Percentiles rank a stretch among this genome's conserved stretches.
phyloP scores from a whole-genome alignment of 2,888 invertebrate species.

The Diplolepis rosae region DNA sequence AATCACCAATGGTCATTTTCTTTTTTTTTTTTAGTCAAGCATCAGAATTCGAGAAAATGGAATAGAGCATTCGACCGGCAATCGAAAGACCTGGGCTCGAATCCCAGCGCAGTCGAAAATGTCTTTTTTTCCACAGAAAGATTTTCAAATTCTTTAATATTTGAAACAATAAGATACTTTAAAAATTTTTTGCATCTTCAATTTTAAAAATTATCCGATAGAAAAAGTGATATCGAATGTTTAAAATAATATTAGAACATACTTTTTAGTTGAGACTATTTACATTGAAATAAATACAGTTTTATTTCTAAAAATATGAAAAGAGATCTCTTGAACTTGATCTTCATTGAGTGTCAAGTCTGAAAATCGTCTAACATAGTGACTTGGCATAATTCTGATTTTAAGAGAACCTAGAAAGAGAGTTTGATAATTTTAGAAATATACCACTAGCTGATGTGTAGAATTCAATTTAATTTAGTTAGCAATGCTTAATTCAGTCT shows the following conservation, averaged over 20 bases:
- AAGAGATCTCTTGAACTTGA: constrained; percentile 8
- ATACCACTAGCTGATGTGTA: background rate
- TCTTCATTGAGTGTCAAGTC: background rate
- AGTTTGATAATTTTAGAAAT: constrained; percentile 5
- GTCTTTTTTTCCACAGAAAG: too few relatives aligned
- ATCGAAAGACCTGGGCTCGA: too few relatives aligned
- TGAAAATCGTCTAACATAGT: background rate
- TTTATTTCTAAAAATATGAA: background rate
- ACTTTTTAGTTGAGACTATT: too few relatives aligned
- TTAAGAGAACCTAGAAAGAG: background rate
- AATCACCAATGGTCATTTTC: too few relatives aligned
- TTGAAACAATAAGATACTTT: too few relatives aligned
- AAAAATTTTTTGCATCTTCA: background rate
- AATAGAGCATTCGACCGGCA: too few relatives aligned
- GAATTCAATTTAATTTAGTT: constrained; percentile 15
- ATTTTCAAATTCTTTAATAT: too few relatives aligned
- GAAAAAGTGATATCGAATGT: background rate
- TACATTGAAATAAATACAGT: background rate
- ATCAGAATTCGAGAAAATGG: too few relatives aligned
- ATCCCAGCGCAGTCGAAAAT: too few relatives aligned
- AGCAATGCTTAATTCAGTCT: constrained; percentile 5
- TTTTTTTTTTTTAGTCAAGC: too few relatives aligned
- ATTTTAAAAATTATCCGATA: background rate
- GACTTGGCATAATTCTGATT: background rate
- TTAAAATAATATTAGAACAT: too few relatives aligned